These are phyloP conservation scores for Omphaloscelis lunosa DNA, from an alignment of 2,888 invertebrate genomes.

Conservation along the genomic window DNA sequence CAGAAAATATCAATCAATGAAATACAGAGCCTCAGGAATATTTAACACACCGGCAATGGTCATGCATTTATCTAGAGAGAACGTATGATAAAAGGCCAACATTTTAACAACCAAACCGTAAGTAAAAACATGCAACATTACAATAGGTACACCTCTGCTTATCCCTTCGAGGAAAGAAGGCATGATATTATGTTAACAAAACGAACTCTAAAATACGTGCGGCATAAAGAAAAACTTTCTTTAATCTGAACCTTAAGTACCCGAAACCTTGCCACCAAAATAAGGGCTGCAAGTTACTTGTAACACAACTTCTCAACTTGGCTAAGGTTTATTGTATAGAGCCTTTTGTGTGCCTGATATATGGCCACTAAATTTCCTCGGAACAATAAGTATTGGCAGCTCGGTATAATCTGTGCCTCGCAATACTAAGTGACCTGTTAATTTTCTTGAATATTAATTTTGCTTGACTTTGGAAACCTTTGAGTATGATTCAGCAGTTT, in stretches of 20 bases:
- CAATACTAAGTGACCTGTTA: conserved; percentile 54
- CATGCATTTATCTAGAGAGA: too few relatives aligned
- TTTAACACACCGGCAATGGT: too few relatives aligned
- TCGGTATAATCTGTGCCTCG: conserved; percentile 53
- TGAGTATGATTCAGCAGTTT: conserved; percentile 28
- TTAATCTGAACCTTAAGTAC: conserved; percentile 22
- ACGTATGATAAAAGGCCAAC: too few relatives aligned
- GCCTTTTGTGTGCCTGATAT: conserved; percentile 78
- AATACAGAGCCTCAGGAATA: too few relatives aligned
- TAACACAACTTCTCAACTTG: conserved; percentile 62
- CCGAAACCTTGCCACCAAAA: conserved; percentile 46
- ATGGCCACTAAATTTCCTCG: conserved; percentile 76
- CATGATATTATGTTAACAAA: not conserved
- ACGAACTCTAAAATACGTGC: not conserved
- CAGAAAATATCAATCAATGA: too few relatives aligned
- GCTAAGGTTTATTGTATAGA: conserved; percentile 60
- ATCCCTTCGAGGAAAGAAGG: not conserved
- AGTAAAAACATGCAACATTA: too few relatives aligned
- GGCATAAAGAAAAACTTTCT: conserved; percentile 4
- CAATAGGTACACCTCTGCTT: not conserved
- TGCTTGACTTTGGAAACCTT: conserved; percentile 33
- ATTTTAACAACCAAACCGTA: too few relatives aligned
- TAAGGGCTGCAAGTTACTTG: conserved; percentile 55
- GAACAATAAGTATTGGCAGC: conserved; percentile 75
- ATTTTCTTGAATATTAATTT: conserved; percentile 55